Evolutionary conservation across 2,797 vertebrate genomes (phyloP), one percentile per base, ranked within the genome.

Genomic region (Parotocinclus haroldoi): DNA sequence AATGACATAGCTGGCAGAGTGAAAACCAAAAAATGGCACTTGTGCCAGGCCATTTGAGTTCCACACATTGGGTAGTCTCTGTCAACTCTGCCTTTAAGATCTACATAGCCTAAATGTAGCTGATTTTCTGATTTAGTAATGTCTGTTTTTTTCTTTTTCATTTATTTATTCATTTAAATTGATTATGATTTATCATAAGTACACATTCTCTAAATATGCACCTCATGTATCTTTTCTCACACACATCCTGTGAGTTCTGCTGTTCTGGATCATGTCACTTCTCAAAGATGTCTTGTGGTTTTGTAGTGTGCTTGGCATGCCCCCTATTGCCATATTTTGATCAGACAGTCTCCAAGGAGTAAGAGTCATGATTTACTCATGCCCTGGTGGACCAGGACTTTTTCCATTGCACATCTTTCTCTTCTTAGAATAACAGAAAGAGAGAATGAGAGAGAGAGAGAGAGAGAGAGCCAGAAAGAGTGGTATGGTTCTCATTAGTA

Each of bases 391-490:
- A 81, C 80, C 70, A 80, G 74, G 74, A 78, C 79, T 77, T 78
- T 86, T 88, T 87, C 83, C 84, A 86, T 76, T 77, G 81, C 74
- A 66, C 79, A 67, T 84, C 80, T 74, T 83, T 73, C 63, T 51
- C 59, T 14, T 36, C 42, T 64, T 48, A 46, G 55, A 58, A 46
- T 53, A 58, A 58, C 16, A 38, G 51, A 46, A 19, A 60, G 27
- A 27, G 27, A 27, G 27, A 27, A 27, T 8, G 14, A 60, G 39
- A 14, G 50, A 27, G 27, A 27, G 27, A 27, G 27, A 27, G 27
- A 27, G 27, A 27, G 27, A 27, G 27, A 27, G 27, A 58, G 42
- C 2, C 27, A 27, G 5, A 27, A 27, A 27, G 27, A 27, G 27
- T 5, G 2, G 27, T 27, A 46, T 88, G 85, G 76, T 85, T 87